Percentiles rank a stretch among this genome's conserved stretches.
Conservation (phyloP, 2,797 vertebrate genomes). For the Gymnocypris eckloni region DNA sequence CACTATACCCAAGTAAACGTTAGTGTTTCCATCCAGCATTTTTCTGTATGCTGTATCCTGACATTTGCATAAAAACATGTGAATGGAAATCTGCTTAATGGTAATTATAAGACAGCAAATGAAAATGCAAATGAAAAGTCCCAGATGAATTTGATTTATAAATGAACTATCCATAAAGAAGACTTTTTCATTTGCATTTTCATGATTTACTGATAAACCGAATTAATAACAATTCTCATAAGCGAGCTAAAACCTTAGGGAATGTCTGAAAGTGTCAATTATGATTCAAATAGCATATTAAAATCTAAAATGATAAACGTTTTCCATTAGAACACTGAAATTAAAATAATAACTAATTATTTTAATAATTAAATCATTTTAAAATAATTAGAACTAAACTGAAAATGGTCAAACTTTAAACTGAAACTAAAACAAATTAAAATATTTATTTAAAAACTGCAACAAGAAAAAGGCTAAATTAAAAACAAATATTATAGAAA, state of each 20-base stretch:
- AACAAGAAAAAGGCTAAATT: not conserved
- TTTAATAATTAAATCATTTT: too few relatives aligned
- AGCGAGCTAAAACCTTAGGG: not conserved
- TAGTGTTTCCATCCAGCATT: not conserved
- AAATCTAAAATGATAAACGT: not conserved
- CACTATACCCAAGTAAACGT: not conserved
- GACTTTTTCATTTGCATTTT: not conserved
- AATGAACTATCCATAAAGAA: not conserved
- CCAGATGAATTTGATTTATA: slow-evolving; percentile 8
- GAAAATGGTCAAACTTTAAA: not conserved
- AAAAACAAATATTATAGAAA: not conserved
- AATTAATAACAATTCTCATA: not conserved
- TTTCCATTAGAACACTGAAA: not conserved
- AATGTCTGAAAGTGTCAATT: not conserved
- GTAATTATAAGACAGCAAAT: slow-evolving; percentile 1
- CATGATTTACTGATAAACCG: not conserved
- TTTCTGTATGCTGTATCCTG: not conserved
- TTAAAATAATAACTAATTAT: not conserved
- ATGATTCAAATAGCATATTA: not conserved
- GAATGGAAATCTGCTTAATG: not conserved
- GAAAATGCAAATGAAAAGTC: not conserved
- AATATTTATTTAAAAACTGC: not conserved
- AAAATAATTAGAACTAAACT: not conserved
- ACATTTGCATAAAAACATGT: slow-evolving; percentile 14
- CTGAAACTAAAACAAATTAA: not conserved